Conservation (phyloP, 2,888 invertebrate genomes). For the Pristionchus arcanus region DNA sequence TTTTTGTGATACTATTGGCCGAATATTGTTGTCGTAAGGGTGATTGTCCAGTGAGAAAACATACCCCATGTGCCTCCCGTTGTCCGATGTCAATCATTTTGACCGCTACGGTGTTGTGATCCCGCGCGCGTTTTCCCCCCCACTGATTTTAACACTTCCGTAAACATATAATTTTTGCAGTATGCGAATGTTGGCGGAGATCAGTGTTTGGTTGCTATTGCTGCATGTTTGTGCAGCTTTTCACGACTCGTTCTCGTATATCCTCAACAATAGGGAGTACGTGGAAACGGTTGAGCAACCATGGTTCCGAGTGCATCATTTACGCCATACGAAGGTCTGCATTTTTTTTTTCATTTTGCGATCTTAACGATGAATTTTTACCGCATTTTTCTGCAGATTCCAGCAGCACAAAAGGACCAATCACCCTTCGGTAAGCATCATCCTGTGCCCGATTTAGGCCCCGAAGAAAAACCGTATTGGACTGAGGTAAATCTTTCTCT, state of each 20-base stretch:
- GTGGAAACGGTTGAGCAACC: conserved; percentile 66
- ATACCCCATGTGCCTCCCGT: no score
- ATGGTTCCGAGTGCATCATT: conserved; percentile 68
- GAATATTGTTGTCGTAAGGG: not conserved
- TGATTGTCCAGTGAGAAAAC: conserved; percentile 3
- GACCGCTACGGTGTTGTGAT: not conserved
- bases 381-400: conserved; percentile 42
- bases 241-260: not conserved
- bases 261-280: conserved; percentile 63
- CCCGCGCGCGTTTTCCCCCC: not conserved
- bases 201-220: not conserved
- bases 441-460: conserved; percentile 68
- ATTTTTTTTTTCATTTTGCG: no score
- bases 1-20: not conserved
- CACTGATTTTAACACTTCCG: no score
- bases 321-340: conserved; percentile 57
- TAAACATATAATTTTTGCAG: not conserved
- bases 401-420: conserved; percentile 10
- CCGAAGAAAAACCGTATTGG: conserved; percentile 57
- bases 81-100: no score
- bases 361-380: no score
- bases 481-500: conserved; percentile 33
- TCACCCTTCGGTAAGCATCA: conserved; percentile 60
- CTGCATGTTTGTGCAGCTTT: conserved; percentile 12
- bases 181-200: not conserved